A percentile compares a stretch with the other conserved stretches of the same genome.
These are phyloP conservation scores for Sebastes wilsoni DNA, from an alignment of 2,797 vertebrate genomes.

Conservation along the genomic window DNA sequence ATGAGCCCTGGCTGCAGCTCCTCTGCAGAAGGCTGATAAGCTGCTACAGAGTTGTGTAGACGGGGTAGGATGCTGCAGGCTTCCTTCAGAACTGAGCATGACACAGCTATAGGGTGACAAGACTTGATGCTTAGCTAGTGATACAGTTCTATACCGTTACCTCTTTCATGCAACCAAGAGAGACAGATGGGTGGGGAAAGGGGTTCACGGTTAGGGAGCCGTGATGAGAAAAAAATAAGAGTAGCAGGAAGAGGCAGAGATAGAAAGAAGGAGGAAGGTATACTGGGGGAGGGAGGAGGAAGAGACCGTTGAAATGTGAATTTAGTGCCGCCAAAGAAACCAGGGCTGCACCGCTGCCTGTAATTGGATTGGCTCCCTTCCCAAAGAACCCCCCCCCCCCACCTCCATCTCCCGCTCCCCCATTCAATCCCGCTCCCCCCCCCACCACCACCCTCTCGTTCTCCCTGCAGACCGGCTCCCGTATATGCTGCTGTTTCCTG, in stretches of 20 bases:
- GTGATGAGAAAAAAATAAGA: slow-evolving; percentile 37
- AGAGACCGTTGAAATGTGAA: slow-evolving; percentile 82
- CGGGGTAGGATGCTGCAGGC: slow-evolving; percentile 38
- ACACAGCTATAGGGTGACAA: slow-evolving; percentile 54
- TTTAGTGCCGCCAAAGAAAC: slow-evolving; percentile 81
- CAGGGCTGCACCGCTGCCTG: slow-evolving; percentile 81
- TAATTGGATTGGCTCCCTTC: slow-evolving; percentile 90
- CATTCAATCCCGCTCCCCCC: slow-evolving; percentile 54
- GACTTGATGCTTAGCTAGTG: slow-evolving; percentile 46
- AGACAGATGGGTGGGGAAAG: slow-evolving; percentile 24
- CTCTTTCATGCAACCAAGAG: slow-evolving; percentile 25
- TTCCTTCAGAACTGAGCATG: slow-evolving; percentile 45
- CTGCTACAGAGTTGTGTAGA: slow-evolving; percentile 23
- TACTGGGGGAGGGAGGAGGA: slow-evolving; percentile 45
- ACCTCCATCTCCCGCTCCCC: slow-evolving; percentile 55
- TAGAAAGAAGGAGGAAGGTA: slow-evolving; percentile 39
- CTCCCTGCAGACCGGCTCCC: slow-evolving; percentile 64
- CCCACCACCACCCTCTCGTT: slow-evolving; percentile 14
- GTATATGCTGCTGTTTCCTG: slow-evolving; percentile 76
- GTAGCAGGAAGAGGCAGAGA: slow-evolving; percentile 36
- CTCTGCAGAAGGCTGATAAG: slow-evolving; percentile 62
- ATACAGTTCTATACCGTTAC: slow-evolving; percentile 34
- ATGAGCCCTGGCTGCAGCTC: slow-evolving; percentile 35
- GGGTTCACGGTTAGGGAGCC: slow-evolving; percentile 2
- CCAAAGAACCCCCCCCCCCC: slow-evolving; percentile 69